Conservation (phyloP, 2,888 invertebrate genomes). For the Patella ulyssiponensis region DNA sequence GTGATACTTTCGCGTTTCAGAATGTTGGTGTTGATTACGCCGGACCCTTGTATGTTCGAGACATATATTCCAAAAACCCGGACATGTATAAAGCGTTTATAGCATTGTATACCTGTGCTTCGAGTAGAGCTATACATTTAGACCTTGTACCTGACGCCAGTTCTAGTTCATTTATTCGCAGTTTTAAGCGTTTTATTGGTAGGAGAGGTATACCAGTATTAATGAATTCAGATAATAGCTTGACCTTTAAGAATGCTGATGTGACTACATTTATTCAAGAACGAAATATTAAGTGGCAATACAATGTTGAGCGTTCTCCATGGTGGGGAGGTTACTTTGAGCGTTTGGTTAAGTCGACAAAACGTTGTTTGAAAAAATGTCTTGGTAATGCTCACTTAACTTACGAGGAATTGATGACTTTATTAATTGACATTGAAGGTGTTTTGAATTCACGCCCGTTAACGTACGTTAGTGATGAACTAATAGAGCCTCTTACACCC, state of each 20-base stretch:
- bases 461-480: not conserved
- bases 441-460: not conserved
- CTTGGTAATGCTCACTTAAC: not conserved
- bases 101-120: constrained; percentile 3
- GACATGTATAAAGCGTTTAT: constrained; percentile 1
- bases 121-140: constrained; percentile 4
- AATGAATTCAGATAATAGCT: not conserved
- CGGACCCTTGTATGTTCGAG: not conserved
- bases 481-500: not conserved
- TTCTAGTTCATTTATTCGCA: not conserved
- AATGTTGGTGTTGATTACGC: constrained; percentile 2
- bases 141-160: not conserved
- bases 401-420: not conserved
- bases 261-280: constrained; percentile 4
- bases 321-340: constrained; percentile 6
- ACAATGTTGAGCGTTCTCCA: not conserved
- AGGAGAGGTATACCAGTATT: constrained; percentile 3
- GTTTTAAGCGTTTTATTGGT: constrained; percentile 6
- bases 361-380: not conserved
- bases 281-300: not conserved
- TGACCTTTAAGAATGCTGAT: not conserved
- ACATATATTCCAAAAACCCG: not conserved
- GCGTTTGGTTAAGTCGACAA: not conserved
- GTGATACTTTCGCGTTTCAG: not conserved
- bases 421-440: not conserved